Evolutionary conservation across 2,113 vertebrate genomes (phyloP).

Genomic region (Gymnocephalus cernua): DNA sequence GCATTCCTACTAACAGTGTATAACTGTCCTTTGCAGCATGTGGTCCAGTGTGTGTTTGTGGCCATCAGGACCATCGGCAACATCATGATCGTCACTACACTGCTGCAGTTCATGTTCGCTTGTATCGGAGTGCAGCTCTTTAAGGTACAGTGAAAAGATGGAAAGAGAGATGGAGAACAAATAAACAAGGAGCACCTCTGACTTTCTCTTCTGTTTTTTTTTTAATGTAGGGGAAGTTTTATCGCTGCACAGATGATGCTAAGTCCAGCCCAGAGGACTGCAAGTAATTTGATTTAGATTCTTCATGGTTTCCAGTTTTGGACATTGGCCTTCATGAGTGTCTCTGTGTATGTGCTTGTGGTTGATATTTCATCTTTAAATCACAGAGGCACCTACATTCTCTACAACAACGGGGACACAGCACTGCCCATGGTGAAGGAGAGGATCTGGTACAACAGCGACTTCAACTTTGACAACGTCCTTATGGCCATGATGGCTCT

Average conservation of each 20-base stretch:
- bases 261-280: conserved; percentile 95
- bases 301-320: background rate
- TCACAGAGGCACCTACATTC: conserved; percentile 91
- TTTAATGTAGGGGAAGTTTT: conserved; percentile 92
- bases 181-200: background rate
- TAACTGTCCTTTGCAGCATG: conserved; percentile 85
- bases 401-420: conserved; percentile 95
- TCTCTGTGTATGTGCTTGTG: background rate
- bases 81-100: conserved; percentile 99
- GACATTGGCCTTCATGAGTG: background rate
- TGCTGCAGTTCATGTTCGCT: conserved; percentile 99
- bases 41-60: conserved; percentile 98
- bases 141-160: conserved; percentile 85
- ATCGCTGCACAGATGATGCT: conserved; percentile 95
- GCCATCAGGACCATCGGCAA: conserved; percentile 98
- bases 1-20: background rate
- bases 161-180: background rate
- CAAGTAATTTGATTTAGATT: conserved; percentile 82
- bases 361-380: conserved; percentile 18
- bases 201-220: conserved; percentile 11
- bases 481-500: conserved; percentile 99
- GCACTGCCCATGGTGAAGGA: conserved; percentile 91
- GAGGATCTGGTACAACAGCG: conserved; percentile 95
- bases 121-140: conserved; percentile 98
- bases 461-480: conserved; percentile 99